These are phyloP conservation scores for Cremastobaeus sp. DNA, from an alignment of 2,888 invertebrate genomes.

Conservation along the genomic window DNA sequence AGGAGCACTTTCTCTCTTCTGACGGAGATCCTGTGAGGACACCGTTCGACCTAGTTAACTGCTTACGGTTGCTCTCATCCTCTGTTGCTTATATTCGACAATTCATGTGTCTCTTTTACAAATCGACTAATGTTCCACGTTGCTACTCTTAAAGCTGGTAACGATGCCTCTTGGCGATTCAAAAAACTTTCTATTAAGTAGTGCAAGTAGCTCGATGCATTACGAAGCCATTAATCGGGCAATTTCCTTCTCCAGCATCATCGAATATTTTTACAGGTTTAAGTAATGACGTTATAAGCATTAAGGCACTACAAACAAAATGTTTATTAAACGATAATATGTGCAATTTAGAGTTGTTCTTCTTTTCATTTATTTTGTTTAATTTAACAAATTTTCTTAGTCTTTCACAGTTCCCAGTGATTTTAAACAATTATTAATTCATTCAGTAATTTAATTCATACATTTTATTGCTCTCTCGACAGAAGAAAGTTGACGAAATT, in stretches of 20 bases:
- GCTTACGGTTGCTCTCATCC: conserved; percentile 46
- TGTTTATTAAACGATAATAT: conserved; percentile 31
- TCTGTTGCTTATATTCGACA: conserved; percentile 27
- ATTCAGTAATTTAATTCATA: too few relatives aligned
- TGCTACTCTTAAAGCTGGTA: conserved; percentile 47
- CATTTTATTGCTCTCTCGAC: too few relatives aligned
- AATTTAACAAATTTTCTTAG: too few relatives aligned
- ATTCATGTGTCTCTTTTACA: conserved; percentile 25
- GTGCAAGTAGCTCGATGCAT: conserved; percentile 44
- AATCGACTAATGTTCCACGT: conserved; percentile 6
- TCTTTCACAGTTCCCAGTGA: too few relatives aligned
- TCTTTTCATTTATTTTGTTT: too few relatives aligned
- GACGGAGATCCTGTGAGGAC: conserved; percentile 58
- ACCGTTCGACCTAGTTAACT: conserved; percentile 58
- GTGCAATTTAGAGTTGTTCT: too few relatives aligned
- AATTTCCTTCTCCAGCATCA: conserved; percentile 11
- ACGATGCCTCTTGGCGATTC: conserved; percentile 53
- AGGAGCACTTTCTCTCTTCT: conserved; percentile 72
- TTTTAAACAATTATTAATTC: too few relatives aligned
- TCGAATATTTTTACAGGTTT: conserved; percentile 26
- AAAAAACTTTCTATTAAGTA: conserved; percentile 36
- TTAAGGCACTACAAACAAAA: conserved; percentile 25
- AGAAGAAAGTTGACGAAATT: too few relatives aligned
- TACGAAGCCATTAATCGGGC: conserved; percentile 35
- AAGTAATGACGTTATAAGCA: conserved; percentile 20